A percentile compares a stretch with the other conserved stretches of the same genome.
Conservation (phyloP, 2,888 invertebrate genomes). For the Gymnosoma rotundatum region DNA sequence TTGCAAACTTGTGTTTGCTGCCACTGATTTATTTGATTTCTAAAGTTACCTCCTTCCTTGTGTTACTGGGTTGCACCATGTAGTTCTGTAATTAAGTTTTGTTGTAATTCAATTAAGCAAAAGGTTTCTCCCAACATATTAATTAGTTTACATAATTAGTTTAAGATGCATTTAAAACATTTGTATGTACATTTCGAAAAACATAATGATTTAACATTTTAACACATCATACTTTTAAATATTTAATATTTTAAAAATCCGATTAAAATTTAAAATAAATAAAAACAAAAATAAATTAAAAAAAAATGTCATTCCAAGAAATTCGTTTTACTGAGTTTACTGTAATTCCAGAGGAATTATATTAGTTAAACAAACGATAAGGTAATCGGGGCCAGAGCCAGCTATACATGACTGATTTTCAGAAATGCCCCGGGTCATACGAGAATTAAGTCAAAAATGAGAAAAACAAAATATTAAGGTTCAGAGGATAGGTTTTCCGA, state of each 20-base stretch:
- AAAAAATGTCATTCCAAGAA: too few relatives aligned
- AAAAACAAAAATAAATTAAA: conserved; percentile 6
- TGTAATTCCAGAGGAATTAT: too few relatives aligned
- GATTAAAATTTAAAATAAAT: neutral
- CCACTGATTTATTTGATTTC: neutral
- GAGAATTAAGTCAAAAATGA: too few relatives aligned
- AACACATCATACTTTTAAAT: conserved; percentile 44
- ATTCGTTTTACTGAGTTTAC: too few relatives aligned
- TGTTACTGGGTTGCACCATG: too few relatives aligned
- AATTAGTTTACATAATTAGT: conserved; percentile 49
- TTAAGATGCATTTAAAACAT: conserved; percentile 71
- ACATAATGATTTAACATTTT: conserved; percentile 73
- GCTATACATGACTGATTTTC: too few relatives aligned
- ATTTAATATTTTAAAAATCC: conserved; percentile 18
- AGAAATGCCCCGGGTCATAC: too few relatives aligned
- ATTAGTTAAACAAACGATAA: too few relatives aligned
- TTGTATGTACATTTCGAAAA: conserved; percentile 72
- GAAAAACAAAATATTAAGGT: too few relatives aligned
- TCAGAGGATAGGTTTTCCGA: too few relatives aligned
- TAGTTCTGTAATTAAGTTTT: conserved; percentile 20
- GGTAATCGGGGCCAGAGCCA: too few relatives aligned
- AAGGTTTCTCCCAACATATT: conserved; percentile 32
- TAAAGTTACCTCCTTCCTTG: neutral
- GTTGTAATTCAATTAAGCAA: conserved; percentile 8
- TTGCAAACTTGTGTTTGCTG: too few relatives aligned